These are phyloP conservation scores for Drosophila dunni DNA, from an alignment of 1,140 invertebrate species.

Conservation along the genomic window DNA sequence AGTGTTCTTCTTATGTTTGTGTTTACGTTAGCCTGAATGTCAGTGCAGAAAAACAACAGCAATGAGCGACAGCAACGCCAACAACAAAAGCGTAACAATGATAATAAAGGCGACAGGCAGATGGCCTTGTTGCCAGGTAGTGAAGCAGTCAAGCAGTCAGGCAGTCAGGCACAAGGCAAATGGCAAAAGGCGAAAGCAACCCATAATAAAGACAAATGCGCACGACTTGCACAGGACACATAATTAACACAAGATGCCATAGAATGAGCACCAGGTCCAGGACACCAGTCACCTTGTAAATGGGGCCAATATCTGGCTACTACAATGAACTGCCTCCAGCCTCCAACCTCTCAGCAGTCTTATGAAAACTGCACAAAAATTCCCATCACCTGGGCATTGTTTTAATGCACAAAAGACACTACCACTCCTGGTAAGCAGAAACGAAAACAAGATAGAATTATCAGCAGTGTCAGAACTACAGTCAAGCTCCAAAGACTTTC, in stretches of 20 bases:
- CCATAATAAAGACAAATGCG: constrained; percentile 80
- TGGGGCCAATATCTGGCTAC: constrained; percentile 19
- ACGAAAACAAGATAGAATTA: neutral
- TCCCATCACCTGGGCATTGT: constrained; percentile 7
- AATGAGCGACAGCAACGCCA: constrained; percentile 47
- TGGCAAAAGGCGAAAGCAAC: constrained; percentile 28
- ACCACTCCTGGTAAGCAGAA: neutral
- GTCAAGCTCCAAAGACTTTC: neutral
- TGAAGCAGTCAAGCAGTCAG: constrained; percentile 21
- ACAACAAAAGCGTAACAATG: constrained; percentile 66
- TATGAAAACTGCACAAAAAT: constrained; percentile 9
- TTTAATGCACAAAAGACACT: neutral
- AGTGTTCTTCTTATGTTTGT: constrained; percentile 32
- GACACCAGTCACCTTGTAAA: neutral
- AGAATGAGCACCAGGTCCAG: neutral
- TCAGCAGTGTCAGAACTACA: neutral
- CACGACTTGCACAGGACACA: constrained; percentile 51
- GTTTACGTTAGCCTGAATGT: constrained; percentile 56
- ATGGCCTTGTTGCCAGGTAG: constrained; percentile 73
- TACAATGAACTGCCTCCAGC: constrained; percentile 16
- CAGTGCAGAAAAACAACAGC: constrained; percentile 74
- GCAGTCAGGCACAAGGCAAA: constrained; percentile 27
- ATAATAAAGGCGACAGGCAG: constrained; percentile 73
- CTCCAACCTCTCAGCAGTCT: neutral
- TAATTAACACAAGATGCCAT: constrained; percentile 46